Evolutionary conservation across 2,797 vertebrate species (phyloP).

Genomic region (Calcarius lapponicus): DNA sequence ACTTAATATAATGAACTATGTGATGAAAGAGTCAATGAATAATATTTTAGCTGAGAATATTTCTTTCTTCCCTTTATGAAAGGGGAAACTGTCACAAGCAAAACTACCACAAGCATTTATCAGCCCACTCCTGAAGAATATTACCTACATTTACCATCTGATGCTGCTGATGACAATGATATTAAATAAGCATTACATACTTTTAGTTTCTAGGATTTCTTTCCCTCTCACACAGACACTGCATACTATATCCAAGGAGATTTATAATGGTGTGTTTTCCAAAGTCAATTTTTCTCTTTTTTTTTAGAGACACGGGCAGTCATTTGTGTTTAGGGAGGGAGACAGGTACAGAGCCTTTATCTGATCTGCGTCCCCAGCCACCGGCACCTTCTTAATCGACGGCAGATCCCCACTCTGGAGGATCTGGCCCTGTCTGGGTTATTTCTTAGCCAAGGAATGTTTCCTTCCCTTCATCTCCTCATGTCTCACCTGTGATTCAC

Average conservation of each 20-base stretch:
- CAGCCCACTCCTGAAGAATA: neutral
- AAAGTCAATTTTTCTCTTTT: conserved; percentile 15
- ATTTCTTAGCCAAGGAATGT: neutral
- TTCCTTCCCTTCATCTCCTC: neutral
- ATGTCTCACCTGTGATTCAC: neutral
- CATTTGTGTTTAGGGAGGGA: conserved; percentile 49
- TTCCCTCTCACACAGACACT: neutral
- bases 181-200: neutral
- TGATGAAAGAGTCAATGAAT: neutral
- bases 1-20: conserved; percentile 3
- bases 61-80: neutral
- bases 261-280: neutral
- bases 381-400: neutral
- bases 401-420: neutral
- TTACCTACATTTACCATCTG: neutral
- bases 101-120: neutral
- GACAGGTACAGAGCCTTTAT: conserved; percentile 38
- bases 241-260: neutral
- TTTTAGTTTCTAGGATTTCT: neutral
- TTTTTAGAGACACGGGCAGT: conserved; percentile 46
- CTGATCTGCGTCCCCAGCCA: conserved; percentile 15
- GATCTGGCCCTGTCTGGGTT: neutral
- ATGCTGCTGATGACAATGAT: neutral
- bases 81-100: neutral
- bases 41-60: neutral